Evolutionary conservation across 30 jellyfish, hydroid and myxozoan genomes (phyloP).

Genomic region (Cassiopea andromeda): DNA sequence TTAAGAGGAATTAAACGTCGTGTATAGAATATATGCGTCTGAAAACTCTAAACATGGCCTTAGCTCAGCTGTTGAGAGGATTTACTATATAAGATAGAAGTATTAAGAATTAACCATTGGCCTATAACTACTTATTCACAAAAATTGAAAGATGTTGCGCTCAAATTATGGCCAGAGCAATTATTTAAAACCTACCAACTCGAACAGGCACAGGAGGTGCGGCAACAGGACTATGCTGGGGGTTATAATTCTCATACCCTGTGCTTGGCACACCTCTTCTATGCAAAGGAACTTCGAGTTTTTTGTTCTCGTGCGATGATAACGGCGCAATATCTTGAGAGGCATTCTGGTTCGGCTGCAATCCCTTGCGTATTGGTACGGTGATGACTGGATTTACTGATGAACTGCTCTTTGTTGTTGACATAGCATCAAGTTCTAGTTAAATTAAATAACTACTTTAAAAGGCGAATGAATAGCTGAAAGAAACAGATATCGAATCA

Average conservation of each 20-base stretch:
- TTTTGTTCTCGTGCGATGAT: conserved; percentile 5
- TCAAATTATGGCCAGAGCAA: background rate
- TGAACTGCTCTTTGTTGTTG: conserved; percentile 16
- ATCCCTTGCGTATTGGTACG: conserved; percentile 64
- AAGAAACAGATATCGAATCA: background rate
- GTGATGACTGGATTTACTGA: conserved; percentile 36
- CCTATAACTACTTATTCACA: no score
- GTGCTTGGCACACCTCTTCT: conserved; percentile 11
- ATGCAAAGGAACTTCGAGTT: conserved; percentile 39
- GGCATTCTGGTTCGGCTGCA: background rate
- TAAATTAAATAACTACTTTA: background rate
- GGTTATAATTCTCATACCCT: background rate
- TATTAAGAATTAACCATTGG: no score
- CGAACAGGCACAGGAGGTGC: conserved; percentile 77
- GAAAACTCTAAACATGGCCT: background rate
- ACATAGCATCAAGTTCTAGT: conserved; percentile 60
- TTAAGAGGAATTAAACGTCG: background rate
- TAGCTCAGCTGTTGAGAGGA: no score
- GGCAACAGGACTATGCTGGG: background rate
- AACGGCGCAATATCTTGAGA: conserved; percentile 7
- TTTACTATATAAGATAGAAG: no score
- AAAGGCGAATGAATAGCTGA: background rate
- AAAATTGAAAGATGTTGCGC: no score
- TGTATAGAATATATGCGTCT: background rate
- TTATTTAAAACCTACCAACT: conserved; percentile 40